phyloP scores from a whole-genome alignment of 2,888 invertebrate genomes.

The Apoda limacodes region DNA sequence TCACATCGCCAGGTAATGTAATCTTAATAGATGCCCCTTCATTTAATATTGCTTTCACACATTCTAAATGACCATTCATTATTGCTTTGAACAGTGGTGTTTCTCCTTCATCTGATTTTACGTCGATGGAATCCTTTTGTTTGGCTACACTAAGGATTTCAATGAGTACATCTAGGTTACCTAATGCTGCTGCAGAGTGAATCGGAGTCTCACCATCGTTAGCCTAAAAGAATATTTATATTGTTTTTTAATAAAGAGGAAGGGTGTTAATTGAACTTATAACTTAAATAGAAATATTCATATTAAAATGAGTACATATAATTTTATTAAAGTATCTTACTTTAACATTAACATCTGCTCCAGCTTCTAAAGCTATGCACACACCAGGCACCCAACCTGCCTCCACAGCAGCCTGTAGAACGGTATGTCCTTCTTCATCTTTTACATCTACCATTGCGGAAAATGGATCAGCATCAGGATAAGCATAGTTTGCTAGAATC shows the following conservation, averaged over 20 bases:
- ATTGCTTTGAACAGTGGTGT: slow-evolving; percentile 62
- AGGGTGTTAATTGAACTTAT: too few species aligned
- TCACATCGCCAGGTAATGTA: slow-evolving; percentile 52
- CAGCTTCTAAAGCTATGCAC: slow-evolving; percentile 59
- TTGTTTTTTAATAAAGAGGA: too few species aligned
- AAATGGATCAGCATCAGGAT: slow-evolving; percentile 42
- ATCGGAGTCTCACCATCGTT: slow-evolving; percentile 64
- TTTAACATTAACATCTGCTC: slow-evolving; percentile 50
- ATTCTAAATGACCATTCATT: slow-evolving; percentile 43
- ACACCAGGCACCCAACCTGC: slow-evolving; percentile 64
- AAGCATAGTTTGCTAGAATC: slow-evolving; percentile 47
- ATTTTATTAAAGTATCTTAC: background rate
- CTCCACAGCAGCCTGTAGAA: slow-evolving; percentile 61
- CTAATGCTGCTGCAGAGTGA: slow-evolving; percentile 64
- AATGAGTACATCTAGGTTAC: slow-evolving; percentile 55
- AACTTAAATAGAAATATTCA: background rate
- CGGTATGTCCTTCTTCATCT: slow-evolving; percentile 59
- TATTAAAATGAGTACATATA: background rate
- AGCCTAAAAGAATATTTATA: too few species aligned
- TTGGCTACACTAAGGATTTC: slow-evolving; percentile 63
- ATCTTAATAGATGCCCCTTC: slow-evolving; percentile 57
- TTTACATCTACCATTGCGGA: slow-evolving; percentile 53
- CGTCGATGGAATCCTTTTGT: slow-evolving; percentile 55
- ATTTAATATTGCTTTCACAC: slow-evolving; percentile 49
- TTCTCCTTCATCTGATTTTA: slow-evolving; percentile 55